These are phyloP conservation scores for Daubentonia madagascariensis DNA, from an alignment of 2,113 vertebrate genomes.

Conservation along the genomic window DNA sequence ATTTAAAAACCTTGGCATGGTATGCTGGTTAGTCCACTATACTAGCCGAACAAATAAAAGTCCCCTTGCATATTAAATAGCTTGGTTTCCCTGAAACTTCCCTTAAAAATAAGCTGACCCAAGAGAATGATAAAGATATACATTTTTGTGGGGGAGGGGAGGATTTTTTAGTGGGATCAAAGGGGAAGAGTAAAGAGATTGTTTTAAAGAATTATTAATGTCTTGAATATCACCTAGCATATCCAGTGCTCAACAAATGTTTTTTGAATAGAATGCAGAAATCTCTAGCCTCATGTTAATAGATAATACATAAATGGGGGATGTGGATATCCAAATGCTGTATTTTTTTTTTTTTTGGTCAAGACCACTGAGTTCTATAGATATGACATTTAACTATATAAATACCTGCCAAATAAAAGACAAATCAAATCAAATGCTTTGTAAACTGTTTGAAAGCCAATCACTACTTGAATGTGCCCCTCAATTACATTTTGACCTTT, in stretches of 20 bases:
- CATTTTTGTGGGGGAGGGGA: not conserved
- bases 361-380: not conserved
- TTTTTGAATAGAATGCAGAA: not conserved
- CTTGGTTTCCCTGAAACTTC: not conserved
- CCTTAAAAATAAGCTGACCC: not conserved
- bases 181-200: not conserved
- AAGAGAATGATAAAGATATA: not conserved
- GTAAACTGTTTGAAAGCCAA: constrained; percentile 36
- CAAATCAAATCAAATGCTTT: not conserved
- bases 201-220: not conserved
- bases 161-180: not conserved
- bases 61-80: not conserved
- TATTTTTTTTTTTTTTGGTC: not conserved
- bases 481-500: constrained; percentile 72
- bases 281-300: not conserved
- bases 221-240: not conserved
- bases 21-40: not conserved
- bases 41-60: not conserved
- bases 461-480: constrained; percentile 47
- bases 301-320: not conserved
- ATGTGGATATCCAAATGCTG: not conserved
- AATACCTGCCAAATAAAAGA: not conserved
- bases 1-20: not conserved
- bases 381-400: not conserved
- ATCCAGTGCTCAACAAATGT: not conserved